These are phyloP conservation scores for Drosophila pegasa DNA, from an alignment of 2,888 invertebrate species.

Conservation along the genomic window DNA sequence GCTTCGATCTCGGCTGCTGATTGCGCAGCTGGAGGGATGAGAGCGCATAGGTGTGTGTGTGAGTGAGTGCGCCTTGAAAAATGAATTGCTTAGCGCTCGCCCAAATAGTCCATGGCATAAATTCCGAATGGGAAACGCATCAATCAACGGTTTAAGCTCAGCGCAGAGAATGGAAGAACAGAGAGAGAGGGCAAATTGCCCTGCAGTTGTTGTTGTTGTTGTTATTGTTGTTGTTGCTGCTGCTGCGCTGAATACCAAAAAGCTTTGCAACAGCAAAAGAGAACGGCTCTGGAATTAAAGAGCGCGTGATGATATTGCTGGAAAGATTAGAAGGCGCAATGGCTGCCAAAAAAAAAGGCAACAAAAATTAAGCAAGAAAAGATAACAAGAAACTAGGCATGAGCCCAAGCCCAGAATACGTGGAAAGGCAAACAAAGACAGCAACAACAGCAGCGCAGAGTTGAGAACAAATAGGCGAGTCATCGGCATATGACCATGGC, in stretches of 20 bases:
- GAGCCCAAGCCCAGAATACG: constrained; percentile 51
- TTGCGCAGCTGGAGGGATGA: constrained; percentile 68
- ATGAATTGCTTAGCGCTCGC: constrained; percentile 75
- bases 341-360: constrained; percentile 72
- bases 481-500: constrained; percentile 70
- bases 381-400: constrained; percentile 74
- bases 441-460: constrained; percentile 20
- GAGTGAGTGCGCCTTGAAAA: constrained; percentile 55
- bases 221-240: background rate
- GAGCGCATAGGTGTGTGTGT: background rate
- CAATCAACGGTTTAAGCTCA: constrained; percentile 71
- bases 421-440: constrained; percentile 48
- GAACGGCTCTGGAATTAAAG: constrained; percentile 19
- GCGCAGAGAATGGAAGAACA: constrained; percentile 29
- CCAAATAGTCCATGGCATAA: constrained; percentile 80
- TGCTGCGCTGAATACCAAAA: constrained; percentile 11
- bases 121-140: constrained; percentile 81
- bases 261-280: constrained; percentile 12
- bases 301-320: constrained; percentile 75
- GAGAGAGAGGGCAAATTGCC: constrained; percentile 4
- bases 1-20: constrained; percentile 74
- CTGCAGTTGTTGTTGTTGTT: constrained; percentile 7
- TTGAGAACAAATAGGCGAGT: constrained; percentile 73
- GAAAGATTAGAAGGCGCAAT: constrained; percentile 79
- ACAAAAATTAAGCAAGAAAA: constrained; percentile 74